Evolutionary conservation across 2,113 vertebrate species (phyloP).

Genomic region (Erythrolamprus reginae): DNA sequence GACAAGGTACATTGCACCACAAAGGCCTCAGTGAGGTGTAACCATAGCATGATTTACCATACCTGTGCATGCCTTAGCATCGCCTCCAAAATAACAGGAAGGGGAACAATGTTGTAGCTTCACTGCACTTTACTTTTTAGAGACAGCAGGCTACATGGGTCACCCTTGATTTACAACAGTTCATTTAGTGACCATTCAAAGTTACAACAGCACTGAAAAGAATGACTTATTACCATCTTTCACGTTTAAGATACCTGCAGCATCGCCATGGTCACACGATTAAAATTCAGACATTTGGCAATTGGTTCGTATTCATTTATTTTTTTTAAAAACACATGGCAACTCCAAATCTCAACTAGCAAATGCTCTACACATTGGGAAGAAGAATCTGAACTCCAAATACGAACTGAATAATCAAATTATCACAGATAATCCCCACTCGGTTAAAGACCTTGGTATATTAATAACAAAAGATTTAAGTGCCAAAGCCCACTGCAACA

Average conservation of each 20-base stretch:
- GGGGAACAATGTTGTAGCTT: neutral
- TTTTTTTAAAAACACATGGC: no score
- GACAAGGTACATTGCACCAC: neutral
- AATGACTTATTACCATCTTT: neutral
- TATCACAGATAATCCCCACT: no score
- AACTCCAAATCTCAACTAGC: no score
- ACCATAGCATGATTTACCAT: neutral
- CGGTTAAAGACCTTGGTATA: no score
- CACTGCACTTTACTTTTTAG: neutral
- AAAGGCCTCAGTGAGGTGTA: neutral
- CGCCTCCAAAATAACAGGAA: neutral
- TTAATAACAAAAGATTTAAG: no score
- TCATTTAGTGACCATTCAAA: no score
- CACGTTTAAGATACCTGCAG: neutral
- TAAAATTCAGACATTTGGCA: neutral
- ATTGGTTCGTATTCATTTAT: no score
- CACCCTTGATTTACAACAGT: neutral
- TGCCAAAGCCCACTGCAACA: no score
- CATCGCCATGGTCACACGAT: neutral
- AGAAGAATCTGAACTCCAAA: no score
- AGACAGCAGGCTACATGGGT: neutral
- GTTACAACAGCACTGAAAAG: neutral
- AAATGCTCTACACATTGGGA: no score
- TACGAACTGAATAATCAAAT: no score
- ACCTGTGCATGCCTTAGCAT: neutral